Evolutionary conservation across 1,140 invertebrate genomes (phyloP), one percentile per base, ranked within the genome.

Genomic region (Bombus terrestris): DNA sequence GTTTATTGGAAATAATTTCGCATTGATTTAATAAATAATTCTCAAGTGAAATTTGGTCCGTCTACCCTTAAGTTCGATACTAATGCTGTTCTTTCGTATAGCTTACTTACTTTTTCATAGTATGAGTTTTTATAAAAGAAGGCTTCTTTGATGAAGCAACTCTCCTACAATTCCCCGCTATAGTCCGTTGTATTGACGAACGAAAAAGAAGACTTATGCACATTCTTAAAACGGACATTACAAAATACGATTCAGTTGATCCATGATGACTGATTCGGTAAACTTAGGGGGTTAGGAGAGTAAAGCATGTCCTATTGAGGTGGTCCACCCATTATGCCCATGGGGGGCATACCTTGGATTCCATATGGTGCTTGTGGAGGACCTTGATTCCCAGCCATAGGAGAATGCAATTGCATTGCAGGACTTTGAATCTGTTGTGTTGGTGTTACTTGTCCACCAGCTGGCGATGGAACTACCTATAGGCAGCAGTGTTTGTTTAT

Each of bases 391-490:
- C 94, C 91, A 18, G 93, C 81, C 95, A 95, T 95, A 2, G 95
- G 95, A 82, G 93, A 94, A 77, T 94, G 92, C 92, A 96, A 95
- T 84, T 95, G 94, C 93, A 95, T 95, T 0, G 94, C 95, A 13
- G 96, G 95, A 81, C 94, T 96, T 92, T 95, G 96, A 73, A 96
- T 96, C 92, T 92, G 96, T 41, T 95, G 96, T 35, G 95, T 95
- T 1, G 95, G 93, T 35, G 95, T 95, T 41, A 96, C 95, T 72
- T 94, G 94, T 64, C 94, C 95, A 43, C 94, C 93, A 13, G 93
- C 94, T 35, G 95, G 94, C 4, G 94, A 95, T 83, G 90, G 92
- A 62, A 93, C 95, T 66, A 95, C 93, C 92, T 96, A 92, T 93
- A n/a, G 22, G 12, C 32, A 68, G 15, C 1, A 37, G 10, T 35